phyloP scores from a whole-genome alignment of 2,797 vertebrate species.

The Gastrophryne carolinensis region DNA sequence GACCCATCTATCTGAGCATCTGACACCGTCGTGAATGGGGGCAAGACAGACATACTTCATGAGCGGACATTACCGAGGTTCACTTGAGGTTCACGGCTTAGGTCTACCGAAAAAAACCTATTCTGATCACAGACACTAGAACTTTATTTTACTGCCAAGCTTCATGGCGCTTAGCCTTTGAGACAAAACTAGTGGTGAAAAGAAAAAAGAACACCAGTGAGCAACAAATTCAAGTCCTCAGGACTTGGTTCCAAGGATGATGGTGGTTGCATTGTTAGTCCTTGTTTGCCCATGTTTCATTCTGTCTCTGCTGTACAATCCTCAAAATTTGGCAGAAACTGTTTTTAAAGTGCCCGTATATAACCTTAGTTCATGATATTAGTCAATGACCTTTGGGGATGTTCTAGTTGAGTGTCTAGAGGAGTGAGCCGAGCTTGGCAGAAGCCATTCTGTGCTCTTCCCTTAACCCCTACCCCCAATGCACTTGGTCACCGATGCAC shows the following conservation, averaged over 20 bases:
- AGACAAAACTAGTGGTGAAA: not conserved
- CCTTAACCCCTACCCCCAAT: too few species aligned
- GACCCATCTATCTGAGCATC: not conserved
- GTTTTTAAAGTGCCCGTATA: too few species aligned
- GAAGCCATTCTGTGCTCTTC: too few species aligned
- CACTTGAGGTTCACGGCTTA: slow-evolving; percentile 29
- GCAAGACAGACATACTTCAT: slow-evolving; percentile 19
- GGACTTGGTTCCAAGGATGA: not conserved
- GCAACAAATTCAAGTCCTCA: slow-evolving; percentile 16
- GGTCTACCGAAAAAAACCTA: not conserved
- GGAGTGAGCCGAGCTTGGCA: too few species aligned
- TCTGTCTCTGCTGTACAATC: not conserved
- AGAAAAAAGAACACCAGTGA: slow-evolving; percentile 18
- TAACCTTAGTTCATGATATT: too few species aligned
- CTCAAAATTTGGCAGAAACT: not conserved
- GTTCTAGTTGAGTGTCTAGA: too few species aligned
- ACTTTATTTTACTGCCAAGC: slow-evolving; percentile 34
- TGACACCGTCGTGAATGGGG: slow-evolving; percentile 8
- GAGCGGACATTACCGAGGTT: slow-evolving; percentile 25
- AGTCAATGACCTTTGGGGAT: too few species aligned
- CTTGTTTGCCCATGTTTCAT: too few species aligned
- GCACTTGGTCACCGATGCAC: too few species aligned
- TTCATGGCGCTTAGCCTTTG: not conserved
- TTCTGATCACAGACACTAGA: slow-evolving; percentile 23
- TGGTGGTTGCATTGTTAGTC: not conserved